Percentiles rank a stretch among this genome's conserved stretches.
Evolutionary conservation across 2,888 invertebrate species (phyloP).

Genomic region (Neria commutata): DNA sequence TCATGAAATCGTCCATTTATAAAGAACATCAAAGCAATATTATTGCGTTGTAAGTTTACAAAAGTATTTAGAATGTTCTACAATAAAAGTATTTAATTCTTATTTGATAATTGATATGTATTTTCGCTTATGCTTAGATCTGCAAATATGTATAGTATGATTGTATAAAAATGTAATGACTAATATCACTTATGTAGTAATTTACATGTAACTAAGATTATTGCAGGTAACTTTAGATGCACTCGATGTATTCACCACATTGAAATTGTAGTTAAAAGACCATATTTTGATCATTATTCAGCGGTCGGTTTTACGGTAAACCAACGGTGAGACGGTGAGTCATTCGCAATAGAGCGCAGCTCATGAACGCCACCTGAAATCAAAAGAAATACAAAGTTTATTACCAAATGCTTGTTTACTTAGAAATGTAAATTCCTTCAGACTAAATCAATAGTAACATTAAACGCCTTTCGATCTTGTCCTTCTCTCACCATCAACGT

Average conservation of each 20-base stretch:
- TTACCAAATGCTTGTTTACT: slow-evolving; percentile 8
- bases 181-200: slow-evolving; percentile 51
- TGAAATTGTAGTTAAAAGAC: neutral
- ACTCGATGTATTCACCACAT: slow-evolving; percentile 47
- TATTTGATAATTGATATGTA: neutral
- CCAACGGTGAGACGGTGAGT: neutral
- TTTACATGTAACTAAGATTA: slow-evolving; percentile 1
- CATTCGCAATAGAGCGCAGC: neutral
- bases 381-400: slow-evolving; percentile 17
- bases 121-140: no score
- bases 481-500: no score
- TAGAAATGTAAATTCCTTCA: no score
- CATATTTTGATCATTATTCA: neutral
- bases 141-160: no score
- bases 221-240: slow-evolving; percentile 39
- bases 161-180: slow-evolving; percentile 35
- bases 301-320: neutral
- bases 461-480: no score
- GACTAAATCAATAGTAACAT: no score
- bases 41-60: slow-evolving; percentile 11
- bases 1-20: slow-evolving; percentile 49
- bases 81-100: neutral
- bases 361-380: slow-evolving; percentile 48
- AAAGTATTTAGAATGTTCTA: neutral
- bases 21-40: slow-evolving; percentile 19